phyloP scores from a whole-genome alignment of 2,113 vertebrate species.

The Tenebrosternarchus preto region DNA sequence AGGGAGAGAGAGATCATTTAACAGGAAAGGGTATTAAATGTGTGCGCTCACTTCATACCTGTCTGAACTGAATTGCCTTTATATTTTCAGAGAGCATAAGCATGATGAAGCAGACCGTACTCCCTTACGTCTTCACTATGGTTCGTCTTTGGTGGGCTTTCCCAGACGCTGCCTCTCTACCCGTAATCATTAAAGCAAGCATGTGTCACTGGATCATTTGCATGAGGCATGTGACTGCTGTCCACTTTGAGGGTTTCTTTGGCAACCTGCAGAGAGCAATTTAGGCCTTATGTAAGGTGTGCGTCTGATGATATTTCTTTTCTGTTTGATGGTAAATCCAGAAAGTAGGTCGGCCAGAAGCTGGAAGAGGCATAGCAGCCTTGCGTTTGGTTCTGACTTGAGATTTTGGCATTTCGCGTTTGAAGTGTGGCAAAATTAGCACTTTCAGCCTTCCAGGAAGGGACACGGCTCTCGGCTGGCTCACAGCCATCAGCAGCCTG shows the following conservation, averaged over 20 bases:
- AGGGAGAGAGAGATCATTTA: slow-evolving; percentile 2
- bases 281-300: background rate
- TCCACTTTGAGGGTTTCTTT: background rate
- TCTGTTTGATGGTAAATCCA: slow-evolving; percentile 26
- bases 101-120: no score
- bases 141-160: no score
- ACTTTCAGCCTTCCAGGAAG: background rate
- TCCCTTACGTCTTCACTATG: no score
- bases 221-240: background rate
- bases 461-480: background rate
- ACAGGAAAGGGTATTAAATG: slow-evolving; percentile 3
- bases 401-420: background rate
- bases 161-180: no score
- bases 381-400: slow-evolving; percentile 21
- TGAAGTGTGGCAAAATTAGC: background rate
- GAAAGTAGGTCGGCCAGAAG: slow-evolving; percentile 23
- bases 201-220: background rate
- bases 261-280: slow-evolving; percentile 9
- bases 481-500: background rate
- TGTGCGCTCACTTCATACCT: background rate
- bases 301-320: slow-evolving; percentile 4
- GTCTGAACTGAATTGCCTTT: background rate
- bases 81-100: no score
- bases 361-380: background rate
- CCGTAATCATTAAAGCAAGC: no score